Evolutionary conservation across 2,113 vertebrate species (phyloP), one percentile per base, ranked within the genome.

Genomic region (Tyto alba): DNA sequence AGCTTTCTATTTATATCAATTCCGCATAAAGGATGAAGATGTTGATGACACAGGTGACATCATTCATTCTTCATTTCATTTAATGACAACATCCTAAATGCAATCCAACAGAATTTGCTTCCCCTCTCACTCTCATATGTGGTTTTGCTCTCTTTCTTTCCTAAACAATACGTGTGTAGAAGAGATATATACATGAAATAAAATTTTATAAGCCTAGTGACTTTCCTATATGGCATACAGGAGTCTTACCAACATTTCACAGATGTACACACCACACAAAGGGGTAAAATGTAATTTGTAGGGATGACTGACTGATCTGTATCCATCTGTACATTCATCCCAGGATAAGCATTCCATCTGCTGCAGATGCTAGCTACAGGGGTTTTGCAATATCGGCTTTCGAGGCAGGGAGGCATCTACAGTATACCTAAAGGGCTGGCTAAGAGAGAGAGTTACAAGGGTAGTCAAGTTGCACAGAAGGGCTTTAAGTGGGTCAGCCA

Each of bases 321-420:
- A 91, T 64, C 95, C 85, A 95, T 91, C 86, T 95, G 95, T 79
- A 52, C 53, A 56, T 85, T 86, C 84, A 91, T 4, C 64, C 38
- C 69, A 85, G 89, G 76, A 60, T 94, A 85, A 85, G 71, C 55
- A 67, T 79, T 96, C 95, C 93, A 97, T 97, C 96, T 98, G 97
- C 91, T 92, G 88, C 85, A 90, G 62, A 95, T 59, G 93, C 40
- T 91, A 93, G 83, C 92, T 74, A 86, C 74, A 30, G 77, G 83
- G 47, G 69, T 85, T 86, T 89, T 93, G 27, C 22, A 88, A 41
- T 87, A 92, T 79, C 18, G 2, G 78, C 30, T 94, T 79, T 85
- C 25, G 10, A 93, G 36, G 14, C 78, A 94, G 18, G 34, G 85
- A 97, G 83, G 48, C 80, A 75, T 82, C 64, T 89, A 95, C 41